Evolutionary conservation across 2,888 invertebrate species (phyloP).

Genomic region (Dasypogon diadema): DNA sequence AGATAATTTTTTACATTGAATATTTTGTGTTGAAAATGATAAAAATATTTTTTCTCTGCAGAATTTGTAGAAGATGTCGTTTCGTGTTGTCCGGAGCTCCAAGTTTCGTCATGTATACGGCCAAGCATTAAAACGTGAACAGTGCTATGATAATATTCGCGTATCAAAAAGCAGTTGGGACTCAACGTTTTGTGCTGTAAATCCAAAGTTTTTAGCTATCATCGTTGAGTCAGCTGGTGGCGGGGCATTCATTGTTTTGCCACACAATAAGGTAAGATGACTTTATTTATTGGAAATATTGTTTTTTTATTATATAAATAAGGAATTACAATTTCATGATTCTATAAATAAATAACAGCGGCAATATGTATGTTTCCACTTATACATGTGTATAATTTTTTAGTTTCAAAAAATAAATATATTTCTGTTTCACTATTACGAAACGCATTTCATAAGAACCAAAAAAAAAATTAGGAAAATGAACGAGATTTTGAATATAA

Average conservation of each 20-base stretch:
- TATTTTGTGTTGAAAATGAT: background rate
- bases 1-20: conserved; percentile 18
- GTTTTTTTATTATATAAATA: too few species aligned
- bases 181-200: conserved; percentile 97
- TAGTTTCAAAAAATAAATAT: too few species aligned
- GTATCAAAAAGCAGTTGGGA: conserved; percentile 99
- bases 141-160: conserved; percentile 97
- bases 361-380: too few species aligned
- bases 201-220: conserved; percentile 97
- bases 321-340: too few species aligned
- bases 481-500: too few species aligned
- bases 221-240: conserved; percentile 97
- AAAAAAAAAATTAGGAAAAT: too few species aligned
- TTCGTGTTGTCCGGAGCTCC: conserved; percentile 96
- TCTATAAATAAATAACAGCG: too few species aligned
- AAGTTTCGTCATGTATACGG: conserved; percentile 96
- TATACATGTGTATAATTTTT: too few species aligned
- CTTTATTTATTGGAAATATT: background rate
- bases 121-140: conserved; percentile 91
- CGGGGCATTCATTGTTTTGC: conserved; percentile 94
- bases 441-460: too few species aligned
- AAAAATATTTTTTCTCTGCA: background rate
- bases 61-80: conserved; percentile 79
- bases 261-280: conserved; percentile 88
- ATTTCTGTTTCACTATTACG: too few species aligned